A percentile compares a stretch with the other conserved stretches of the same genome.
Evolutionary conservation across 2,888 invertebrate species (phyloP).

Genomic region (Keiferia lycopersicella): DNA sequence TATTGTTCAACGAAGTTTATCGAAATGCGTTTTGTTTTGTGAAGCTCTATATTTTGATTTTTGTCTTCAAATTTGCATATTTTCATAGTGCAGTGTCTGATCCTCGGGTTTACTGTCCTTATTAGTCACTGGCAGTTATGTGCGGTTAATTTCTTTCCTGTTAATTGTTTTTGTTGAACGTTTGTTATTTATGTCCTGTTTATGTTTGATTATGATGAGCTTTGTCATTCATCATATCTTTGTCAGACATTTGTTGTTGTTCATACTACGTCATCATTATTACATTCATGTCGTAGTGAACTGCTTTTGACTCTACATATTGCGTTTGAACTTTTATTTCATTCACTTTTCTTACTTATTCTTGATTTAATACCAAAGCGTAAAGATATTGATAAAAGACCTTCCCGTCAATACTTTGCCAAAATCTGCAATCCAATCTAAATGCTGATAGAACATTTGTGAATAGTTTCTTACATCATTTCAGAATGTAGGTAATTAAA

Average conservation of each 20-base stretch:
- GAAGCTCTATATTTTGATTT: slow-evolving; percentile 35
- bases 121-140: slow-evolving; percentile 50
- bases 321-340: no score
- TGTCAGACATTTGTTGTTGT: not conserved
- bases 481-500: no score
- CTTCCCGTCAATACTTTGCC: no score
- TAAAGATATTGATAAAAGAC: no score
- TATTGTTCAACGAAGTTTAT: slow-evolving; percentile 61
- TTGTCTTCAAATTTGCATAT: slow-evolving; percentile 3
- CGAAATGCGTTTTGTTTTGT: slow-evolving; percentile 55
- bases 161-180: slow-evolving; percentile 32
- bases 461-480: no score
- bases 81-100: slow-evolving; percentile 24
- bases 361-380: no score
- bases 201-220: not conserved
- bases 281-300: no score
- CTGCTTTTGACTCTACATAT: no score
- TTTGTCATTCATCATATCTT: not conserved
- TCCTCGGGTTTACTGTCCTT: slow-evolving; percentile 38
- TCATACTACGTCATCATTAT: not conserved
- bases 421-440: no score
- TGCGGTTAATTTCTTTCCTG: slow-evolving; percentile 43
- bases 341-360: no score
- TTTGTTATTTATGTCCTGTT: slow-evolving; percentile 19
- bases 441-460: no score